Base-by-base conservation (phyloP, 2,888 invertebrate species). In the Pristionchus arcanus region DNA sequence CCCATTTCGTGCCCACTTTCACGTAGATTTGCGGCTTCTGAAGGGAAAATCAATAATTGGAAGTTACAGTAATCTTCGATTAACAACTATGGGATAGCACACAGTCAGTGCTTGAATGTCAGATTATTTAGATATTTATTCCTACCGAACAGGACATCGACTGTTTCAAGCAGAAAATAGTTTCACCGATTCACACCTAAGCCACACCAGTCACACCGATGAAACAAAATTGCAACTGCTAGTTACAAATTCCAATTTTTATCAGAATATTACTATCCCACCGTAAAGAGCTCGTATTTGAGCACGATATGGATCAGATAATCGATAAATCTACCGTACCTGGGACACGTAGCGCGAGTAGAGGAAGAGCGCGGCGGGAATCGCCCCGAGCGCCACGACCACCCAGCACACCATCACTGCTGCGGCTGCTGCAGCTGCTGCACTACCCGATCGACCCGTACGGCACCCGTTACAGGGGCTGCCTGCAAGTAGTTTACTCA, bases 261-360 rank as follows among this genome's bases (percentile, higher is more conserved):
- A 49, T 49, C 13, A 49, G 11, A 0, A 49, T 49, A 3, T 49
- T 49, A 11, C 11, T 9, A 11, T 49, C 7, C 42, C 9, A 13
- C 42, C 5, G 9, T 42, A 9, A 9, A 49, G 11, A 9, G 13
- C 42, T 49, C 13, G 11, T 11, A 13, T 49, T 49, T 11, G 42
- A 49, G 13, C 42, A 49, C 0, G 9, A 9, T 5, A 42, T 42
- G 13, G 42, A 49, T 7, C 5, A 49, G 28, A 28, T 28, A n/a
- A 66, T 28, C 28, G 28, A 66, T 66, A 28, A 15, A 1, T 25
- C 28, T 34, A 74, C 74, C 37, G 42, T 28, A 89, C 89, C 89
- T 89, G 59, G 13, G 89, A 55, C 15, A 89, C 89, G n/a, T 63
- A 89, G n/a, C 89, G 77, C 5, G 89, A 89, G 66, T 89, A 89